Evolutionary conservation across 2,797 vertebrate genomes (phyloP), one percentile per base, ranked within the genome.

Genomic region (Agapornis canus): DNA sequence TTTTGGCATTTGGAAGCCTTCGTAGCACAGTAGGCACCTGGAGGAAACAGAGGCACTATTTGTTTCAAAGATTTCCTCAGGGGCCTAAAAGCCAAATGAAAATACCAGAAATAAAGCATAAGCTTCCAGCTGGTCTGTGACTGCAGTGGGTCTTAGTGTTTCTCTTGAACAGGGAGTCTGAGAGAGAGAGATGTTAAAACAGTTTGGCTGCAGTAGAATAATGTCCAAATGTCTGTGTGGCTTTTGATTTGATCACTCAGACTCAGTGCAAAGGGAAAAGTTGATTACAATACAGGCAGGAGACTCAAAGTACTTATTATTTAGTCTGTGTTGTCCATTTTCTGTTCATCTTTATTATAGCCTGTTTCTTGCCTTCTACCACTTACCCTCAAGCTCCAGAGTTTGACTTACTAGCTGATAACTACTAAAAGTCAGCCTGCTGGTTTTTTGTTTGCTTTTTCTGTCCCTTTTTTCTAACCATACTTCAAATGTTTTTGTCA

Each of bases 311-410:
- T 66, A 60, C 42, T 73, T 52, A 37, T 79, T 93, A 91, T 57
- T 91, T 94, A 75, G n/a, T 59, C 76, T 78, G n/a, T 66, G 45
- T 64, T 96, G 80, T 85, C 61, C 57, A 27, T 70, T 94, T 92
- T 64, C 65, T 92, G 83, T 57, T 82, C 56, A 21, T 71, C 69
- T 84, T 85, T 89, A 65, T 78, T 73, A 39, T 20, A 86, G 54
- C 19, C 77, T 61, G 18, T 78, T 70, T 17, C 65, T 54, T 45
- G 25, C 37, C 49, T 91, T 82, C 47, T 79, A 7, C 66, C 37
- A 10, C 73, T 88, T 65, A 26, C 32, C 32, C 66, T 80, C 69
- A 35, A 69, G 64, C 78, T 94, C 81, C 26, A 11, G 32, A 73
- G 19, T 92, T 64, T 89, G 13, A 54, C 61, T 90, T 26, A 29